Evolutionary conservation across 1,140 invertebrate species (phyloP).

Genomic region (Drosophila ogumai): DNA sequence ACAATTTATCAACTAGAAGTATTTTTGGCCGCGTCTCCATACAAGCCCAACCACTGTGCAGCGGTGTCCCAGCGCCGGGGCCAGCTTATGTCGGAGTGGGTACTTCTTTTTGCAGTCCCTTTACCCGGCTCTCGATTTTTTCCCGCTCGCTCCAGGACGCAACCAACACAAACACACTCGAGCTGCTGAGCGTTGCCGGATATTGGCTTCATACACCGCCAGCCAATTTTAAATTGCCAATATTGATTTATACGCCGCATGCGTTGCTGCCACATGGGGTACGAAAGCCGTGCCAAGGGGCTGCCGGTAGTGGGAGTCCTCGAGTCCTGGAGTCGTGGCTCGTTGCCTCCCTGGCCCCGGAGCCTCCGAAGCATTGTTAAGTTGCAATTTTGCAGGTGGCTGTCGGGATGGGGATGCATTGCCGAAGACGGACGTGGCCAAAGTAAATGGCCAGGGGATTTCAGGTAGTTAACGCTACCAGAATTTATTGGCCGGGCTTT

Average conservation of each 20-base stretch:
- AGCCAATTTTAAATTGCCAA: conserved; percentile 83
- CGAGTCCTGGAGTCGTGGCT: neutral
- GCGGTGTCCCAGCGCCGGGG: conserved; percentile 38
- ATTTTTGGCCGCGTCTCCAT: no score
- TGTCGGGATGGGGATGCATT: conserved; percentile 36
- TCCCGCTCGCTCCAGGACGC: conserved; percentile 8
- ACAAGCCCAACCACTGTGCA: no score
- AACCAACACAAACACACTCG: conserved; percentile 46
- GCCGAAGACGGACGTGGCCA: conserved; percentile 56
- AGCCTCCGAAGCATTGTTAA: conserved; percentile 75
- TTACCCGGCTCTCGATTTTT: conserved; percentile 4
- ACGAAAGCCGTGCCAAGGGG: conserved; percentile 35
- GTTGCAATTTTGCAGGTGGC: conserved; percentile 79
- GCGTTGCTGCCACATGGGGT: conserved; percentile 78
- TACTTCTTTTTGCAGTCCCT: conserved; percentile 6
- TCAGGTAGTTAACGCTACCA: conserved; percentile 72
- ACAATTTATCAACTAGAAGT: no score
- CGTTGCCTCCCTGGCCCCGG: neutral
- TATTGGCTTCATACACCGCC: conserved; percentile 82
- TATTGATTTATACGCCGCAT: conserved; percentile 79
- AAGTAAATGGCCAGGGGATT: conserved; percentile 79
- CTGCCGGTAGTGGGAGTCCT: conserved; percentile 13
- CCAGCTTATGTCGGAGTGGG: neutral
- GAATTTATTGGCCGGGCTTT: conserved; percentile 74
- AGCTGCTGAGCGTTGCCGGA: conserved; percentile 61